Evolutionary conservation across 1,140 invertebrate species (phyloP).

Genomic region (Steinernema khuongi): DNA sequence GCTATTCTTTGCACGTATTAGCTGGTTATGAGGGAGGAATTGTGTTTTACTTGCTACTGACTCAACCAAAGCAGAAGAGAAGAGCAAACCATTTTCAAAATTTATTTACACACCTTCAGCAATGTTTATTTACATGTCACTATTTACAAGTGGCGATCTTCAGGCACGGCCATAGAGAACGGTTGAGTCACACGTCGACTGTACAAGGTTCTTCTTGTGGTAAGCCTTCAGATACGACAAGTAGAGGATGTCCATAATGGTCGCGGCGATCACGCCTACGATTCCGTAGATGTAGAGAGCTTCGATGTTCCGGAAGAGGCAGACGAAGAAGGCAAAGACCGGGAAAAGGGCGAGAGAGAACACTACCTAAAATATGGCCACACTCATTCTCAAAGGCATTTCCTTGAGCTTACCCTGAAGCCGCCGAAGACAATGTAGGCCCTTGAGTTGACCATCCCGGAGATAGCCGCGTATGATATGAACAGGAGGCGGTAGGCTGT

Average conservation of each 20-base stretch:
- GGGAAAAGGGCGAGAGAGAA: not conserved
- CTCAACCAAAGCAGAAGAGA: too few relatives aligned
- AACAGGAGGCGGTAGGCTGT: not conserved
- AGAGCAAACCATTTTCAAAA: too few relatives aligned
- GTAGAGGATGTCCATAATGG: not conserved
- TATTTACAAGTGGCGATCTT: too few relatives aligned
- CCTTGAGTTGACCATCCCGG: not conserved
- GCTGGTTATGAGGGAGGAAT: too few relatives aligned
- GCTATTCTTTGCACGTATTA: too few relatives aligned
- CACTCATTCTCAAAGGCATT: not conserved
- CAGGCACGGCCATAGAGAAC: not conserved
- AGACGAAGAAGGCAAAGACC: not conserved
- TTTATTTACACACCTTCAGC: too few relatives aligned
- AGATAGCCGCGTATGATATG: not conserved
- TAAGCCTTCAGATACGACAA: not conserved
- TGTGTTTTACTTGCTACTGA: too few relatives aligned
- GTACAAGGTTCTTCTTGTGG: not conserved
- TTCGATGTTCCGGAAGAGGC: not conserved
- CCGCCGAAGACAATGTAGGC: not conserved
- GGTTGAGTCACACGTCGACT: not conserved
- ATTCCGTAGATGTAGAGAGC: conserved; percentile 11
- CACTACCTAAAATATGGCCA: not conserved
- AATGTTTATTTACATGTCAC: too few relatives aligned
- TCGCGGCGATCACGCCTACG: not conserved
- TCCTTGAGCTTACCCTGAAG: not conserved